These are phyloP conservation scores for Cheilosia pagana DNA, from an alignment of 2,888 invertebrate species.

Conservation along the genomic window DNA sequence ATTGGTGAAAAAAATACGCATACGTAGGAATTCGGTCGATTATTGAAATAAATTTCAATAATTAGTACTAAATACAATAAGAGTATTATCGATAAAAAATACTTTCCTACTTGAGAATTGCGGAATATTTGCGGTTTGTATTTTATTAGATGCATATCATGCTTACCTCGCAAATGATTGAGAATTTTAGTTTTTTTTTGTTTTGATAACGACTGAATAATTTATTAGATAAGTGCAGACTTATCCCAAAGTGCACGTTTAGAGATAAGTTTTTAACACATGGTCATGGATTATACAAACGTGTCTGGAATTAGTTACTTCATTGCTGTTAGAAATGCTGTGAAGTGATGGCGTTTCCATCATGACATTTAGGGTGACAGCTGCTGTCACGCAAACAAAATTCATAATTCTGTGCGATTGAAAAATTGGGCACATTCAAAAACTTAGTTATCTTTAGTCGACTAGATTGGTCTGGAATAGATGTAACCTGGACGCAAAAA, in stretches of 20 bases:
- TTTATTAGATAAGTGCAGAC: no score
- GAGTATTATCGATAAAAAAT: background rate
- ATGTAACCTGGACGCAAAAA: no score
- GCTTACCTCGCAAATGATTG: background rate
- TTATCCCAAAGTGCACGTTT: slow-evolving; percentile 8
- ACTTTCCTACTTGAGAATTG: background rate
- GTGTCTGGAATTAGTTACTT: background rate
- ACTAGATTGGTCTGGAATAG: no score
- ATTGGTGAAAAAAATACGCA: no score
- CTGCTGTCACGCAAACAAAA: no score
- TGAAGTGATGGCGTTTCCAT: background rate
- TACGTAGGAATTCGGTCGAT: background rate
- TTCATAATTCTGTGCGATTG: no score
- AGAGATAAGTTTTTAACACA: background rate
- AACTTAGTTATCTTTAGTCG: no score
- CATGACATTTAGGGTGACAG: background rate
- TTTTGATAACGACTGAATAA: background rate
- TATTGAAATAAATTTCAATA: background rate
- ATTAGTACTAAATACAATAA: background rate
- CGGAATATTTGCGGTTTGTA: background rate
- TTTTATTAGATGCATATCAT: background rate
- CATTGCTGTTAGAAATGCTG: background rate
- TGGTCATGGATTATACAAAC: background rate
- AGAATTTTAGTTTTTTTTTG: no score
- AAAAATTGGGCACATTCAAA: no score